Base-by-base conservation (phyloP, 2,888 invertebrate genomes). In the Tholera decimalis region DNA sequence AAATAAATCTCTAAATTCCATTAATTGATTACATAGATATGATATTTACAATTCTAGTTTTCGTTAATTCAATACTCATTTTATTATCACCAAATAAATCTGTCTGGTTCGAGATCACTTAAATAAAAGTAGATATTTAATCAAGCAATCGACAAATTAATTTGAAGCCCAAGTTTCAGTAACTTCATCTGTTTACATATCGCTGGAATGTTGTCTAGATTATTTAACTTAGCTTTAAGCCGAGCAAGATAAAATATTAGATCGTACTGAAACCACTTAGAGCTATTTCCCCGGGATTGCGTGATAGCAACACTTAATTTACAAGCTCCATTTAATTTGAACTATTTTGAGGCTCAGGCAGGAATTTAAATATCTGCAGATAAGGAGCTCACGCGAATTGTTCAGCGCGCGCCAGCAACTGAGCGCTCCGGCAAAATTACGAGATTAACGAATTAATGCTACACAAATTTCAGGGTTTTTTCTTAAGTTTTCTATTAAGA, bases 221-320 rank as follows among this genome's bases (percentile, higher is more conserved):
- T 73, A 70, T 74, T 73, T 70, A 70, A 80, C 71, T 69, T 77
- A 73, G 69, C 82, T 76, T 84, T 83, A 76, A 85, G 74, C 65
- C 72, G 60, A 86, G 83, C 83, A 85, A 85, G 88, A 91, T 89
- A 91, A 90, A 90, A 91, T 88, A 91, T 89, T 87, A 88, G 86
- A 91, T 89, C 86, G 89, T 86, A 86, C 84, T 86, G 85, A 88
- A 92, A 94, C 92, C 93, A 93, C 92, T 94, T 92, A 92, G 88
- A 91, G 92, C 90, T 93, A 93, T 94, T 93, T 92, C 91, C 91
- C 88, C 83, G 79, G 89, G 91, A 93, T 95, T 92, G 94, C 95
- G 94, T 95, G 95, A 94, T 93, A 89, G 92, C 94, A 93, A 94
- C 95, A 94, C 94, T 95, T 94, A 95, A 94, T 94, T 94, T 93